Conservation (phyloP, 2,113 vertebrate genomes). For the Dicrurus megarhynchus region DNA sequence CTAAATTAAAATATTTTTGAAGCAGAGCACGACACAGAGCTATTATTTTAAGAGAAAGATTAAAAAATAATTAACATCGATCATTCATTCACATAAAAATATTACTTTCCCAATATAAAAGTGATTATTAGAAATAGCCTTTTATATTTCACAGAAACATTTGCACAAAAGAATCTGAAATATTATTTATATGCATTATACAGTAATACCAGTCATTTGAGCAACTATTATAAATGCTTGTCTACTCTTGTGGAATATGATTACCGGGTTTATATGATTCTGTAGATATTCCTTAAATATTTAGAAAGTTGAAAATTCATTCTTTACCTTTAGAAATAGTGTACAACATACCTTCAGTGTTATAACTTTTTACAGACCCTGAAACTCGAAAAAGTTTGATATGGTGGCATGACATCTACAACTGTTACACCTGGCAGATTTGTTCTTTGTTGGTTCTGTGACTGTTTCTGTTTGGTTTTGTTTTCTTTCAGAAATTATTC, state of each 20-base stretch:
- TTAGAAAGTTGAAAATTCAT: background rate
- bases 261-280: background rate
- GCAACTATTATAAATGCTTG: background rate
- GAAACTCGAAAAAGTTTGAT: accelerated
- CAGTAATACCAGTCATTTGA: background rate
- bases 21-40: background rate
- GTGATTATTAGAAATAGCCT: background rate
- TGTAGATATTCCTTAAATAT: background rate
- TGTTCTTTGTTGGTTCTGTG: background rate
- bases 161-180: background rate
- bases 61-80: background rate
- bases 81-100: background rate
- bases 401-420: background rate
- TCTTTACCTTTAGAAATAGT: background rate
- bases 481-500: background rate
- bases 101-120: background rate
- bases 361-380: background rate
- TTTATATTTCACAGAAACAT: background rate
- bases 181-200: background rate
- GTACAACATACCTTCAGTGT: background rate
- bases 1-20: background rate
- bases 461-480: background rate
- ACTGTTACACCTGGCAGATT: background rate
- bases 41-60: background rate
- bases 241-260: background rate